Percentiles rank a stretch among this genome's conserved stretches.
phyloP scores from a whole-genome alignment of 2,888 invertebrate genomes.

The Thalpophila matura region DNA sequence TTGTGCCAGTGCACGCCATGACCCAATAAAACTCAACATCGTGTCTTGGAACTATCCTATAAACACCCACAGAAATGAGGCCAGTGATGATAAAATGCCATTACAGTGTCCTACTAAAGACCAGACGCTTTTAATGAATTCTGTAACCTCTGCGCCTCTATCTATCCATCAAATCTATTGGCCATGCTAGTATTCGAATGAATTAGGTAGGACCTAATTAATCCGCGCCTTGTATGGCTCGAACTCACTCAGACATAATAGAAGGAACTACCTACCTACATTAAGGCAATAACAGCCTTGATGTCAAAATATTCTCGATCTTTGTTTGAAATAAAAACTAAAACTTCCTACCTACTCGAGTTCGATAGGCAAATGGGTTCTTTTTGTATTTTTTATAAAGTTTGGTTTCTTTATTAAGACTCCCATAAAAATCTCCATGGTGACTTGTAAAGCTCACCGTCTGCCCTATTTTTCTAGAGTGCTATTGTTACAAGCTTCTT shows the following conservation, averaged over 20 bases:
- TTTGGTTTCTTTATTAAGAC: neutral
- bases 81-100: constrained; percentile 67
- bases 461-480: constrained; percentile 25
- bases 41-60: constrained; percentile 64
- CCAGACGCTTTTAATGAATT: constrained; percentile 58
- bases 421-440: neutral
- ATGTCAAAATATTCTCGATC: neutral
- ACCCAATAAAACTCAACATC: constrained; percentile 65
- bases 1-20: constrained; percentile 40
- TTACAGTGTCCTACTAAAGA: constrained; percentile 56
- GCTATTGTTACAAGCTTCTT: constrained; percentile 42
- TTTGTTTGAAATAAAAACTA: too few species aligned
- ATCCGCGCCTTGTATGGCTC: constrained; percentile 25
- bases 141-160: constrained; percentile 44
- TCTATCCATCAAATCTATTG: constrained; percentile 47
- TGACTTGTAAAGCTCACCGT: constrained; percentile 16
- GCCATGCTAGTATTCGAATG: constrained; percentile 37
- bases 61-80: constrained; percentile 66
- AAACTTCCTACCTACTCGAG: constrained; percentile 16
- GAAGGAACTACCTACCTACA: constrained; percentile 1
- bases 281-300: constrained; percentile 3
- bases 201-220: constrained; percentile 26
- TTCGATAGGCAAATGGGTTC: neutral
- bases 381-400: neutral
- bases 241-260: constrained; percentile 11